Conservation (phyloP, 1,140 invertebrate species). For the Nebria ingens region DNA sequence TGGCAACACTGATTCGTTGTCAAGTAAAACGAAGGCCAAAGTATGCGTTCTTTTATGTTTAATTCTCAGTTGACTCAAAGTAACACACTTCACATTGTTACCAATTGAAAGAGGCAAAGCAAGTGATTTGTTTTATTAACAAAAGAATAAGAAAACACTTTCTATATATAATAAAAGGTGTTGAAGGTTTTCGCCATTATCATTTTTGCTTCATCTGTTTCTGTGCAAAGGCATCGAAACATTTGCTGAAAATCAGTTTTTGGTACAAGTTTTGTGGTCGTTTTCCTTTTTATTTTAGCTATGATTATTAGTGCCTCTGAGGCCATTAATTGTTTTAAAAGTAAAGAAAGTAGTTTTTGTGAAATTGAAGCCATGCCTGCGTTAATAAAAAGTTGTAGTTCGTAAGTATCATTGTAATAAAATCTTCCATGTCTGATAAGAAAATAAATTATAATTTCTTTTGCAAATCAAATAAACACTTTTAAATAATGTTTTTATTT, state of each 20-base stretch:
- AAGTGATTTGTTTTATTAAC: no score
- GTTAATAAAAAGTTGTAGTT: conserved; percentile 25
- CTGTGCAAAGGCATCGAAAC: neutral
- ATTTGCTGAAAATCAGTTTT: neutral
- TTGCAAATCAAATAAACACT: no score
- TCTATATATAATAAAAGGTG: neutral
- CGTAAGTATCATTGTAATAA: conserved; percentile 23
- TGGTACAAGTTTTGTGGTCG: neutral
- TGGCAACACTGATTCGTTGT: no score
- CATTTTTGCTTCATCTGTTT: neutral
- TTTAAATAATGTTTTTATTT: no score
- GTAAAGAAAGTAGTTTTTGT: conserved; percentile 17
- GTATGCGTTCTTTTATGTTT: no score
- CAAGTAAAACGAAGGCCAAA: no score
- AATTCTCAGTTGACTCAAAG: no score
- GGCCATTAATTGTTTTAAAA: conserved; percentile 23
- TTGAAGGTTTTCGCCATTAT: neutral
- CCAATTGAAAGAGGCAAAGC: no score
- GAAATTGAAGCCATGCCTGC: conserved; percentile 26
- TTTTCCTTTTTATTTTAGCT: conserved; percentile 24
- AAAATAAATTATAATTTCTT: no score
- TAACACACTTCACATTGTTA: no score
- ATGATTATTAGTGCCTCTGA: conserved; percentile 28
- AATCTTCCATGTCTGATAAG: no score
- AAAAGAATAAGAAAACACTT: no score